Evolutionary conservation across 1,140 invertebrate species (phyloP).

Genomic region (Zophobas morio): DNA sequence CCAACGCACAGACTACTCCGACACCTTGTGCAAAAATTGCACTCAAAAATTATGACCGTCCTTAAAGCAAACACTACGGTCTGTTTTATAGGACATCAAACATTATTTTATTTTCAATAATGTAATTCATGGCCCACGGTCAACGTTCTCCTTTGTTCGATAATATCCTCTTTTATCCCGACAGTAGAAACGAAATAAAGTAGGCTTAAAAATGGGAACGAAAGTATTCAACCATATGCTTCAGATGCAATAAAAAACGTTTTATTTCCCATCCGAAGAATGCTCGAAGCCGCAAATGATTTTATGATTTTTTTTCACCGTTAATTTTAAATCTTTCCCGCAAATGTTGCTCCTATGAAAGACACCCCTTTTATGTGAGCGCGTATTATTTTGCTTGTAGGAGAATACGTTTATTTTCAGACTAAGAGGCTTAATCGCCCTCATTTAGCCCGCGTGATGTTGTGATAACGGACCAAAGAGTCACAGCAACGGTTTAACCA

Average conservation of each 20-base stretch:
- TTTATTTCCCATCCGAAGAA: slow-evolving; percentile 15
- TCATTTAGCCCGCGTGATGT: slow-evolving; percentile 1
- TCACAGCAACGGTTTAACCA: background rate
- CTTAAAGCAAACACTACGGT: background rate
- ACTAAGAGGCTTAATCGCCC: slow-evolving; percentile 9
- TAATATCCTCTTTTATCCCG: slow-evolving; percentile 30
- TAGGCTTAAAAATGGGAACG: slow-evolving; percentile 29
- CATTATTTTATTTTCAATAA: slow-evolving; percentile 41
- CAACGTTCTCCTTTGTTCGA: slow-evolving; percentile 20
- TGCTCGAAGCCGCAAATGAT: slow-evolving; percentile 18
- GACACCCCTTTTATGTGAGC: slow-evolving; percentile 7
- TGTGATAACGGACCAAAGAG: slow-evolving; percentile 21
- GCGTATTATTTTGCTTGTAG: slow-evolving; percentile 11
- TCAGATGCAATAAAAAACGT: slow-evolving; percentile 25
- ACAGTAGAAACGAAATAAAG: slow-evolving; percentile 21
- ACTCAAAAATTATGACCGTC: background rate
- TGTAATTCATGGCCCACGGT: slow-evolving; percentile 27
- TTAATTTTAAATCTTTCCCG: slow-evolving; percentile 23
- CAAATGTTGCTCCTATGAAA: background rate
- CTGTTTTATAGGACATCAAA: slow-evolving; percentile 13
- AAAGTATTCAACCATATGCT: slow-evolving; percentile 20
- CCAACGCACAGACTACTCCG: too few relatives aligned
- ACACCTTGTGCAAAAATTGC: background rate
- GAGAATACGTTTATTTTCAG: slow-evolving; percentile 19
- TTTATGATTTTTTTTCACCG: slow-evolving; percentile 8